A percentile compares a stretch with the other conserved stretches of the same genome.
Conservation (phyloP, 64 coral and sea anemone species). For the Exaiptasia diaphana region DNA sequence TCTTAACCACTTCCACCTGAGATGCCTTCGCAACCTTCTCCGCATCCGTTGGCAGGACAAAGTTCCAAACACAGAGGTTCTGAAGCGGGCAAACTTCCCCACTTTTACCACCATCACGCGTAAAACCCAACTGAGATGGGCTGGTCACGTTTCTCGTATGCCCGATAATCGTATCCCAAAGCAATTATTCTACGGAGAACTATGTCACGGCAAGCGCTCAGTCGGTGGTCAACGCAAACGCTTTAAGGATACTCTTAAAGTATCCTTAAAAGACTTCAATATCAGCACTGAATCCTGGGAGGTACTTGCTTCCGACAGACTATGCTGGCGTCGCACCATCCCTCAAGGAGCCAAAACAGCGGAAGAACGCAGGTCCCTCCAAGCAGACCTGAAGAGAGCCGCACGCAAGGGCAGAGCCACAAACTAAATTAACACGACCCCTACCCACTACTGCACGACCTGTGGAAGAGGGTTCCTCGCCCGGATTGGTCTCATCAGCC, state of each 20-base stretch:
- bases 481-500: too few relatives aligned
- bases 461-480: too few relatives aligned
- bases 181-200: constrained; percentile 9
- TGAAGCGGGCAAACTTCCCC: not conserved
- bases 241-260: constrained; percentile 15
- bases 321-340: not conserved
- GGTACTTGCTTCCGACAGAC: not conserved
- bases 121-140: not conserved
- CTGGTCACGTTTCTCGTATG: constrained; percentile 3
- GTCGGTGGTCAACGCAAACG: not conserved
- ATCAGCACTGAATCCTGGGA: constrained; percentile 6
- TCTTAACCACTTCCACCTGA: not conserved
- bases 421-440: too few relatives aligned
- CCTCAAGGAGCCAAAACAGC: not conserved
- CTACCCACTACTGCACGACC: too few relatives aligned
- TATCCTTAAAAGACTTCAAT: not conserved
- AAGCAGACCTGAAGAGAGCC: too few relatives aligned
- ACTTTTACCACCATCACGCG: not conserved
- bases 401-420: too few relatives aligned
- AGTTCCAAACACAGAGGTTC: constrained; percentile 5
- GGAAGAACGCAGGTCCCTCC: too few relatives aligned
- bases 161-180: not conserved
- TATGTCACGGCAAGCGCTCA: constrained; percentile 1
- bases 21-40: not conserved
- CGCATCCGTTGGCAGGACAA: not conserved